Evolutionary conservation across 1,140 invertebrate species (phyloP).

Genomic region (Tetramorium simillimum): DNA sequence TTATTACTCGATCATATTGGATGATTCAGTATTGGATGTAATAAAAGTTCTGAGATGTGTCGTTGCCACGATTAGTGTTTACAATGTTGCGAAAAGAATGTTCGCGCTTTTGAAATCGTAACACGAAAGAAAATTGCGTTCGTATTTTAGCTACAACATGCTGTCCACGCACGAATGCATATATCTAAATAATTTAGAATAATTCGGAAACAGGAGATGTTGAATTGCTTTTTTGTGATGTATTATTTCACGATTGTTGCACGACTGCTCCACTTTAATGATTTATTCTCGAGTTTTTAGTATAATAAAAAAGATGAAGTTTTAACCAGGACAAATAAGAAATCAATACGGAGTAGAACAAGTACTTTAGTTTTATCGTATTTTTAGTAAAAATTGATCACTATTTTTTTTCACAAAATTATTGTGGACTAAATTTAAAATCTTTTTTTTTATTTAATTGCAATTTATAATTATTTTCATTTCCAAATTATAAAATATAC

Average conservation of each 20-base stretch:
- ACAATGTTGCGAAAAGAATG: background rate
- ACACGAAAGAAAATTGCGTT: background rate
- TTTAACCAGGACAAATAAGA: slow-evolving; percentile 2
- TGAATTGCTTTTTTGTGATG: slow-evolving; percentile 13
- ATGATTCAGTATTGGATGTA: background rate
- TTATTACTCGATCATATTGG: slow-evolving; percentile 1
- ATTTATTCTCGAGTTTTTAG: slow-evolving; percentile 16
- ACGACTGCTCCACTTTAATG: slow-evolving; percentile 49
- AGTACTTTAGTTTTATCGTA: background rate
- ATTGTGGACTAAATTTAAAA: no score
- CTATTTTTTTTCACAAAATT: background rate
- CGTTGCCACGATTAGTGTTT: background rate
- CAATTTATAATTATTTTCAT: no score
- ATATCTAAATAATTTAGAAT: background rate
- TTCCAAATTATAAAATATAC: background rate
- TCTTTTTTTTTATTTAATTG: background rate
- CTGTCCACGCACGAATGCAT: background rate
- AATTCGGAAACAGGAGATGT: background rate
- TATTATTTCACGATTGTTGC: slow-evolving; percentile 62
- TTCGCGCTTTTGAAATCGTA: slow-evolving; percentile 8
- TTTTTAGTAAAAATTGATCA: background rate
- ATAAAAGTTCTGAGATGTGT: slow-evolving; percentile 8
- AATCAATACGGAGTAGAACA: background rate
- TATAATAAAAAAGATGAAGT: background rate
- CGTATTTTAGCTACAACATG: background rate